Base-by-base conservation (phyloP, 2,888 invertebrate genomes). In the Caenorhabditis becei region DNA sequence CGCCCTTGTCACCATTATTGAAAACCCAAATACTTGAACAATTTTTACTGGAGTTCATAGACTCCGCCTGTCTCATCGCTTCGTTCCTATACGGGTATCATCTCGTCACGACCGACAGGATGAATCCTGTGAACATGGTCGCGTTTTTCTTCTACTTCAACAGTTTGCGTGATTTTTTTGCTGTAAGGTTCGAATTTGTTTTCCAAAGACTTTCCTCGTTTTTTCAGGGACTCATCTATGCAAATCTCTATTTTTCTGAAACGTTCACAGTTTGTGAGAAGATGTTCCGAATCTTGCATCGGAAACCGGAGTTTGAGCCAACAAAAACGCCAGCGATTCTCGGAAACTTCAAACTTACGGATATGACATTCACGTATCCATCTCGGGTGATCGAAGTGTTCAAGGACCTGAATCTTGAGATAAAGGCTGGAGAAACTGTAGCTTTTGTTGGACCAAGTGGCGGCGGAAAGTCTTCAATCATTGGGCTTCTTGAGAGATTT, bases 351-450 rank as follows among this genome's bases (percentile, higher is more conserved):
- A 93, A 93, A 44, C 94, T 95, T 84, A 93, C 94, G 65, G 92
- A 94, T 32, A 94, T 96, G 0, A 95, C 92, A 93, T 96, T 96
- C 92, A 93, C 94, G 53, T 96, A 96, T 92, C 96, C 96, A 0
- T 94, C 95, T 0, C 93, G 96, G 18, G 94, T 94, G 37, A 94
- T 95, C 82, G 94, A 94, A 65, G 95, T 96, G 5, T 92, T 97
- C 14, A 94, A 94, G 77, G 86, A 91, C 65, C 83, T 92, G 8
- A 87, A 87, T 14, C 92, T 92, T 81, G 77, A 75, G 1, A 91
- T 92, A 18, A 78, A 88, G 2, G 91, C 92, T 7, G 92, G 92
- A 3, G 91, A 92, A 83, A 91, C 92, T 11, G 91, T 92, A 35
- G 92, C 92, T n/a, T 86, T 92, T 37, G 92, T 92, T 3, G 92